Evolutionary conservation across 2,888 invertebrate species (phyloP), one percentile per base, ranked within the genome.

Genomic region (Stenolophus ochropezus): DNA sequence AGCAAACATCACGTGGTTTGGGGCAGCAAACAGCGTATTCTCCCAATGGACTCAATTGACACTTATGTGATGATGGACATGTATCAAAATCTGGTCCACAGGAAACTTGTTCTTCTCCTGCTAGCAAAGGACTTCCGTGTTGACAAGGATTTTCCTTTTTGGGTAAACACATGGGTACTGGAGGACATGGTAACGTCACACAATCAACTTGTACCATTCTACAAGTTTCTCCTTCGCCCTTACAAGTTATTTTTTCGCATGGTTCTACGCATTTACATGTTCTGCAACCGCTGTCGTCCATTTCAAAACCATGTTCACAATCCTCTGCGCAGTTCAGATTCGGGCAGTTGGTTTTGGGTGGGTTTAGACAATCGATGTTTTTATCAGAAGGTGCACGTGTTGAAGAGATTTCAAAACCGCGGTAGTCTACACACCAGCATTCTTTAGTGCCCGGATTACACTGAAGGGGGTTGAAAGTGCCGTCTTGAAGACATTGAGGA

Each of bases 11-110:
- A 82, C 95, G 91, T 84, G 96, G 96, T 87, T 96, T 96, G 6
- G 95, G 94, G 86, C 96, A 96, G 89, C 96, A 96, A n/a, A 96
- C 94, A 0, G 96, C 94, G 80, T 95, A 94, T 85, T 94, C 93
- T 83, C 94, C 94, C 61, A 96, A 92, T 0, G 96, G 96, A 83
- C 95, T 95, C 83, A 96, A 91, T 85, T 96, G 94, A 86, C 96
- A 96, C 83, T 95, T 95, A 88, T 96, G 96, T 0, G 95, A 95
- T 0, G 95, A 95, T 0, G 96, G 96, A 84, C 96, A 96, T 73
- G 93, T 92, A 73, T 94, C 94, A 56, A 93, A 94, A 83, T 92
- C 93, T 0, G 96, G 96, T 0, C 96, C 96, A 85, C 96, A 96
- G 14, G 91, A 92, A 0, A 93, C 91, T 51, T 87, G 77, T 80